A percentile compares a stretch with the other conserved stretches of the same genome.
Conservation (phyloP, 2,888 invertebrate genomes). For the Scaptodrosophila latifasciaeformis region DNA sequence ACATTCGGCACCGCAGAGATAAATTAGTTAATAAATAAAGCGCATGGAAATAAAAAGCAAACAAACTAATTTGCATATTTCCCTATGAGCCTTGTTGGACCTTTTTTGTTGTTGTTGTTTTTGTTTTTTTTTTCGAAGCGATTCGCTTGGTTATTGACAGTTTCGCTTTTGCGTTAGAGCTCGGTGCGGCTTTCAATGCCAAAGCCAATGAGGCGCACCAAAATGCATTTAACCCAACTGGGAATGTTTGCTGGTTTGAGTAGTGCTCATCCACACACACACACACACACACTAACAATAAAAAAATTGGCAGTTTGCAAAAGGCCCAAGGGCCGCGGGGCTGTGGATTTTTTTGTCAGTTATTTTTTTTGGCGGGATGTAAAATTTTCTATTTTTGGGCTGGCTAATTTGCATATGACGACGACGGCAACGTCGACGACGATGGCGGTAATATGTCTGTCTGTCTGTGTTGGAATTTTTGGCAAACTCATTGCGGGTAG, state of each 20-base stretch:
- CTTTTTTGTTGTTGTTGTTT: too few relatives aligned
- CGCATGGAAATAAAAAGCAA: conserved; percentile 32
- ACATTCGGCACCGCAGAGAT: conserved; percentile 54
- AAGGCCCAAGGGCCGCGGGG: too few relatives aligned
- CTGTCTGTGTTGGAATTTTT: conserved; percentile 55
- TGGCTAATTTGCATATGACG: conserved; percentile 63
- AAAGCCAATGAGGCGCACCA: conserved; percentile 62
- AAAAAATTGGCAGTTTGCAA: too few relatives aligned
- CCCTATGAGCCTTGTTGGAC: conserved; percentile 44
- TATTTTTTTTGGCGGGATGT: conserved; percentile 51
- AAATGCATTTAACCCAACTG: conserved; percentile 55
- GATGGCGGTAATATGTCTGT: conserved; percentile 21
- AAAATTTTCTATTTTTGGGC: conserved; percentile 39
- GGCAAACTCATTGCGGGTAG: conserved; percentile 49
- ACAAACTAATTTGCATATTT: conserved; percentile 69
- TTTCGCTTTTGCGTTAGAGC: conserved; percentile 24
- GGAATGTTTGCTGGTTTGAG: too few relatives aligned
- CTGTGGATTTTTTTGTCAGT: too few relatives aligned
- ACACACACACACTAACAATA: too few relatives aligned
- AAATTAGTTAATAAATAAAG: conserved; percentile 68
- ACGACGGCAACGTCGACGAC: conserved; percentile 17
- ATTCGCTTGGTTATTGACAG: conserved; percentile 44
- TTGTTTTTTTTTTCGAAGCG: conserved; percentile 2
- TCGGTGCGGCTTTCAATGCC: conserved; percentile 28
- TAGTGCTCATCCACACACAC: too few relatives aligned